Conservation (phyloP, 2,888 invertebrate genomes). For the Rambutsinella grinnellia region DNA sequence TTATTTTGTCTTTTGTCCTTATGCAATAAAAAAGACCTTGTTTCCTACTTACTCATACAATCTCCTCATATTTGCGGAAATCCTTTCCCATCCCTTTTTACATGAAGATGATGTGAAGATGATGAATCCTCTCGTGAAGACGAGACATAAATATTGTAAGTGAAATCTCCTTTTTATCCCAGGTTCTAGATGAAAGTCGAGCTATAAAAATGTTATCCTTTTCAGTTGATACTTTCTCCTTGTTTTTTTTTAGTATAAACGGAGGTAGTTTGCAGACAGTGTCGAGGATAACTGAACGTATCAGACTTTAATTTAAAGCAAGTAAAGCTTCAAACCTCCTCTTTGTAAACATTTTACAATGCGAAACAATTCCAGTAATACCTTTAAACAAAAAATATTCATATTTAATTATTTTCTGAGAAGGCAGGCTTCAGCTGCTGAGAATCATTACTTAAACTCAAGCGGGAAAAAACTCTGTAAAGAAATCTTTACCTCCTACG, state of each 20-base stretch:
- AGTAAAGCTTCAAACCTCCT: too few relatives aligned
- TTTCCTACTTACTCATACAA: background rate
- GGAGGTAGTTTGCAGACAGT: too few relatives aligned
- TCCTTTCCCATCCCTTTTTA: conserved; percentile 14
- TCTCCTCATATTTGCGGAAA: background rate
- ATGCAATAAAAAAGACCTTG: background rate
- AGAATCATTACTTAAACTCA: too few relatives aligned
- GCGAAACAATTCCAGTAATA: too few relatives aligned
- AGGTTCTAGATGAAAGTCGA: conserved; percentile 22
- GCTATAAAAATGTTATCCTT: background rate
- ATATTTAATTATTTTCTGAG: too few relatives aligned
- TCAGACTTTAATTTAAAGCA: too few relatives aligned
- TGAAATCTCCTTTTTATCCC: conserved; percentile 15
- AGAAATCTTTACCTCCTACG: too few relatives aligned
- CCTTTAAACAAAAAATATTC: too few relatives aligned
- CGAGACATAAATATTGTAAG: conserved; percentile 21
- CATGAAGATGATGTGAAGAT: background rate
- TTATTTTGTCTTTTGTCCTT: background rate
- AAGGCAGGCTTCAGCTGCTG: too few relatives aligned
- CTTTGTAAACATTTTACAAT: too few relatives aligned
- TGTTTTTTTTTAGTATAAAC: background rate
- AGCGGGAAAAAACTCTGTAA: too few relatives aligned
- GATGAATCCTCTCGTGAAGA: conserved; percentile 22
- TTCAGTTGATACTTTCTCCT: background rate
- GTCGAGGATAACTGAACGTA: too few relatives aligned